Evolutionary conservation across 2,888 invertebrate species (phyloP).

Genomic region (Taenaris catops): DNA sequence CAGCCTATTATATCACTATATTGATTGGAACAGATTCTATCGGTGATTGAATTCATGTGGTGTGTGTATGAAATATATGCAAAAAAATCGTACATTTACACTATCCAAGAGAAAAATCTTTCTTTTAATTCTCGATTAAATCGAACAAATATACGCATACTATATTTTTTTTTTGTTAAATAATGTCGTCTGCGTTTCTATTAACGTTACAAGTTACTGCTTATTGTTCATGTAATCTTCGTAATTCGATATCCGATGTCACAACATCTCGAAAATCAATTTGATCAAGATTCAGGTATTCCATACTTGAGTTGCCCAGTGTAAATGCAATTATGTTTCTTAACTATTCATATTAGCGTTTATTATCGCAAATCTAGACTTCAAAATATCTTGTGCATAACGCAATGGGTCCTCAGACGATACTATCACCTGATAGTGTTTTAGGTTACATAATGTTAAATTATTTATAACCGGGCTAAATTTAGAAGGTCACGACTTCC

Average conservation of each 20-base stretch:
- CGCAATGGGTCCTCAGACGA: conserved; percentile 24
- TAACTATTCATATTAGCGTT: not conserved
- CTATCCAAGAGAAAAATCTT: too few species aligned
- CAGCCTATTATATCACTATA: too few species aligned
- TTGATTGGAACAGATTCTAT: too few species aligned
- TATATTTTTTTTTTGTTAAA: too few species aligned
- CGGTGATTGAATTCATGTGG: too few species aligned
- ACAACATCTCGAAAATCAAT: not conserved
- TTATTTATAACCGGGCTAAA: conserved; percentile 8
- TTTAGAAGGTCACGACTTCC: conserved; percentile 16
- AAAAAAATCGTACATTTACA: too few species aligned
- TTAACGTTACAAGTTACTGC: too few species aligned
- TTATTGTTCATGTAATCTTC: too few species aligned
- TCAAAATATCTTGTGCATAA: conserved; percentile 13
- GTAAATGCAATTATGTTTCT: not conserved
- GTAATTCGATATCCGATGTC: conserved; percentile 5
- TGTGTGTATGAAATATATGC: too few species aligned
- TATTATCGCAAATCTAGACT: conserved; percentile 2
- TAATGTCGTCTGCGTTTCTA: too few species aligned
- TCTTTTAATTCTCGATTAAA: too few species aligned
- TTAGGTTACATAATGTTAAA: conserved; percentile 6
- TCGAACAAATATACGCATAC: too few species aligned
- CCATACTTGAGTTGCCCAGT: not conserved
- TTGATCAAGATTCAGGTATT: not conserved
- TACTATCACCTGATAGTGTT: conserved; percentile 27